Conservation (phyloP, 2,113 vertebrate genomes). For the Pollachius pollachius region DNA sequence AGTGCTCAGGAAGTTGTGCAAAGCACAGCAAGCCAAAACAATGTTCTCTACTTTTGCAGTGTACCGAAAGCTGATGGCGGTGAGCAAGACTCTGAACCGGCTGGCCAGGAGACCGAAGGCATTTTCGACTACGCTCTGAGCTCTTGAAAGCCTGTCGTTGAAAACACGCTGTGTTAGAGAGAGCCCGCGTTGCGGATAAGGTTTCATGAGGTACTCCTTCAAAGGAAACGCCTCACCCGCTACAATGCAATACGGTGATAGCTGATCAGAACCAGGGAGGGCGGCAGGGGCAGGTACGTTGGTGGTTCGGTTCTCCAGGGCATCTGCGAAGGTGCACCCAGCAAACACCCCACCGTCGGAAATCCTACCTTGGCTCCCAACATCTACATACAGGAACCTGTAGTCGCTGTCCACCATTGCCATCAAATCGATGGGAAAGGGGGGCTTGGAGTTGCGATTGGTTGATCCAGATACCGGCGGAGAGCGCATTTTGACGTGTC, state of each 20-base stretch:
- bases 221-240: neutral
- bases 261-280: neutral
- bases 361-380: neutral
- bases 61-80: neutral
- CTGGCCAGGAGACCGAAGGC: constrained; percentile 3
- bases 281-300: neutral
- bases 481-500: neutral
- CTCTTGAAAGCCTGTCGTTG: neutral
- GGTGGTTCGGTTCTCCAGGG: neutral
- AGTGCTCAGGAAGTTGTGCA: neutral
- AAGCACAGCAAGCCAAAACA: neutral
- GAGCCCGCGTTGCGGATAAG: neutral
- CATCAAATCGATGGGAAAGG: neutral
- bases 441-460: neutral
- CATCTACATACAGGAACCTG: neutral
- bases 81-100: neutral
- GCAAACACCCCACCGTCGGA: neutral
- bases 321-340: neutral
- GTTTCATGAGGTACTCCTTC: neutral
- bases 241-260: neutral
- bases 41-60: neutral
- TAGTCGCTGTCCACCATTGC: neutral
- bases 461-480: neutral
- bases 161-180: neutral
- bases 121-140: neutral